phyloP scores from a whole-genome alignment of 1,140 invertebrate species.

The Camponotus pennsylvanicus region DNA sequence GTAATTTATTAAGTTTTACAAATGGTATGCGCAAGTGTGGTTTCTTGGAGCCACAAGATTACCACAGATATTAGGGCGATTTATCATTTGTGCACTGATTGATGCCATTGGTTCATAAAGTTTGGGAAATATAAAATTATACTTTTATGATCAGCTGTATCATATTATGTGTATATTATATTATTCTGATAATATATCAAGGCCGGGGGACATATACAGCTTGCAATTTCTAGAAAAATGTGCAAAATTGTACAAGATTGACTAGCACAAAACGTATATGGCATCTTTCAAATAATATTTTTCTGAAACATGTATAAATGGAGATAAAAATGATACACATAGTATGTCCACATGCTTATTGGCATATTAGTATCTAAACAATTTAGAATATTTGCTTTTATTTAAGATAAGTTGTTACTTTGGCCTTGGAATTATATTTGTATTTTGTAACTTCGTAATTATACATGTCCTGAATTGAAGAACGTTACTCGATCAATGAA shows the following conservation, averaged over 20 bases:
- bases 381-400: conserved; percentile 2
- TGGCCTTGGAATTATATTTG: conserved; percentile 25
- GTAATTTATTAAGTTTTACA: conserved; percentile 50
- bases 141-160: conserved; percentile 43
- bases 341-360: conserved; percentile 9
- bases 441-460: conserved; percentile 41
- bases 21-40: background rate
- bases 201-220: conserved; percentile 29
- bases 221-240: conserved; percentile 37
- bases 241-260: background rate
- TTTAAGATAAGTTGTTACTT: conserved; percentile 38
- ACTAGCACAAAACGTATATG: background rate
- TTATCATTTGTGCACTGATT: conserved; percentile 10
- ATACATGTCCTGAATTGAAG: background rate
- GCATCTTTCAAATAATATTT: conserved; percentile 27
- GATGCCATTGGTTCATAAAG: conserved; percentile 13
- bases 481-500: conserved; percentile 44
- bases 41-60: background rate
- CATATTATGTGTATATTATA: conserved; percentile 44
- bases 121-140: conserved; percentile 34
- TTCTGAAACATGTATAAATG: conserved; percentile 15
- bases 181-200: conserved; percentile 38
- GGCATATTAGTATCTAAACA: conserved; percentile 28
- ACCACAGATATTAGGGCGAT: background rate
- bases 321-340: conserved; percentile 20